phyloP scores from a whole-genome alignment of 2,113 vertebrate genomes.

The Prunella himalayana region DNA sequence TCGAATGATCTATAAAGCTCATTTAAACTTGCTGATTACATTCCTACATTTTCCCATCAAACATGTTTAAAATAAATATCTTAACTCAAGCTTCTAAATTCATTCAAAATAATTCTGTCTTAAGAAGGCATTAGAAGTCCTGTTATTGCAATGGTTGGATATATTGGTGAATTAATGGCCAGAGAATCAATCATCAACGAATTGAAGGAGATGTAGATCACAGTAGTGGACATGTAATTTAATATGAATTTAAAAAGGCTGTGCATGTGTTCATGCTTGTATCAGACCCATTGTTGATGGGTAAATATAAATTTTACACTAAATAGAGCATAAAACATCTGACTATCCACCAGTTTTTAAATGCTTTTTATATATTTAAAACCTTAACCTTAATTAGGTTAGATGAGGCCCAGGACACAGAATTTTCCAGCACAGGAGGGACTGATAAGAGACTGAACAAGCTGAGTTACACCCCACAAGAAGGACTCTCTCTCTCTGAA shows the following conservation, averaged over 20 bases:
- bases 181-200: background rate
- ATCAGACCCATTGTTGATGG: background rate
- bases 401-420: too few relatives aligned
- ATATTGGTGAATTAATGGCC: background rate
- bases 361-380: background rate
- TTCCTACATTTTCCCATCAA: background rate
- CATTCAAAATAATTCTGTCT: background rate
- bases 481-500: background rate
- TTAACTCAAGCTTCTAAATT: background rate
- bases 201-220: background rate
- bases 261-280: background rate
- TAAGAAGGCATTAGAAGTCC: background rate
- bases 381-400: background rate
- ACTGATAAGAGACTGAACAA: too few relatives aligned
- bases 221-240: background rate
- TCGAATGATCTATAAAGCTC: slow-evolving; percentile 10
- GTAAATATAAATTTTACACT: background rate
- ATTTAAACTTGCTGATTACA: slow-evolving; percentile 12
- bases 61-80: background rate
- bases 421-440: too few relatives aligned
- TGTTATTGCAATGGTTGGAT: background rate
- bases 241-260: background rate
- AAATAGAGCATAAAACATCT: background rate
- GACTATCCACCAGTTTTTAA: background rate
- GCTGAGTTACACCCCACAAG: too few relatives aligned